Evolutionary conservation across 2,888 invertebrate species (phyloP), one percentile per base, ranked within the genome.

Genomic region (Minunthozetes semirufus): DNA sequence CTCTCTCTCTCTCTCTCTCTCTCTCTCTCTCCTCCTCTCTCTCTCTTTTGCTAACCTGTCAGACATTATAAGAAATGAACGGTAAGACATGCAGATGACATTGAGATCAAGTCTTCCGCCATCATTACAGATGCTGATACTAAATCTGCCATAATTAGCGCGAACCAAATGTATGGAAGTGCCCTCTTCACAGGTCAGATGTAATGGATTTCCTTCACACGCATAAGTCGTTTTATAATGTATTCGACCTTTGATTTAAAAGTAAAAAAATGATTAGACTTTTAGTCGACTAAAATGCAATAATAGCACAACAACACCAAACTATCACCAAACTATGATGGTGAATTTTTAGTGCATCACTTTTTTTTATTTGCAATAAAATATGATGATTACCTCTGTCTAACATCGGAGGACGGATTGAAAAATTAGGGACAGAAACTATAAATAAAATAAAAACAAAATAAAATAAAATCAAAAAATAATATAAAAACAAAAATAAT

Each of bases 61-160:
- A 84, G 92, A 91, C 79, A 96, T 87, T 79, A 94, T 93, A 78
- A 91, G 87, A 80, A 92, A 88, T 78, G 94, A 93, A 82, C 90
- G 90, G 71, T 90, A 89, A 75, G 94, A 92, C 91, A 93, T 93
- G 84, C 95, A 96, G 85, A 94, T 93, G 80, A 95, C 92, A 82
- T 93, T 93, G 94, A 94, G 95, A 81, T 94, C 93, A n/a, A 93
- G 93, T 84, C 93, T 90, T 79, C 94, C 94, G 82, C 93, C 92
- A 84, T 94, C 93, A 84, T 96, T 95, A 86, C 96, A 96, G 83
- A 95, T 93, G 81, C 92, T 92, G 84, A 95, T 92, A 79, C 93
- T 94, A 85, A 94, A 95, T 81, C 83, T 88, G 73, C 95, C 95
- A 83, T 94, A 96, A 87, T 95, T 95, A 77, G 95, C 95, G 79